These are phyloP conservation scores for Toxotes lorentzi DNA, from an alignment of 2,797 vertebrate genomes.

Conservation along the genomic window DNA sequence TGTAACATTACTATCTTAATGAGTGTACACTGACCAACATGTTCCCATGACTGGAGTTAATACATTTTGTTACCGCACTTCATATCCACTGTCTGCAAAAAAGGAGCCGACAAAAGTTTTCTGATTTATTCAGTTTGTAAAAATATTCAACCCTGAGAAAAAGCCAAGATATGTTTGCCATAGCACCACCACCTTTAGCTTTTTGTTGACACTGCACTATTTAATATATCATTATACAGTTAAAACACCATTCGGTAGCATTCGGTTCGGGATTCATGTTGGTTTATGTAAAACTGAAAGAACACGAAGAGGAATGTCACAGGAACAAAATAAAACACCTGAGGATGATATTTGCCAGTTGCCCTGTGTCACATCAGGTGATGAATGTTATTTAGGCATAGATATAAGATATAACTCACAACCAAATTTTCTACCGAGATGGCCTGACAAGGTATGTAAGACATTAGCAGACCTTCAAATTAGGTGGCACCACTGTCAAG, in stretches of 20 bases:
- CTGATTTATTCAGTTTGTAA: not conserved
- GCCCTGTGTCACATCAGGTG: conserved; percentile 18
- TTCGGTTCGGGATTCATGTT: conserved; percentile 4
- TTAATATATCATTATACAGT: not conserved
- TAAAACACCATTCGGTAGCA: not conserved
- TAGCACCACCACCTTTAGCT: not conserved
- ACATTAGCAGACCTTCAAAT: conserved; percentile 27
- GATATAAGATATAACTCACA: not conserved
- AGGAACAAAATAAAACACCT: conserved; percentile 48
- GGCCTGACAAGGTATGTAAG: not conserved
- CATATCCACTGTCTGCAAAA: not conserved
- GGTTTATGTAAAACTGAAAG: conserved; percentile 20
- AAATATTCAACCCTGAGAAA: not conserved
- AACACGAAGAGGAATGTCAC: conserved; percentile 37
- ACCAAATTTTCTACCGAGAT: not conserved
- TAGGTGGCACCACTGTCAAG: not conserved
- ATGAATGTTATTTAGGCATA: conserved; percentile 9
- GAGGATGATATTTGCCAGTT: conserved; percentile 30
- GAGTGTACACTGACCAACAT: not conserved
- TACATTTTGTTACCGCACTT: not conserved
- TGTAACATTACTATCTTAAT: not conserved
- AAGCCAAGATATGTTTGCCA: not conserved
- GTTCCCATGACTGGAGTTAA: not conserved
- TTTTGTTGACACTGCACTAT: not conserved
- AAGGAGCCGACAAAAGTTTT: not conserved